These are phyloP conservation scores for Sycophaga agraensis DNA, from an alignment of 1,140 invertebrate species.

Conservation along the genomic window DNA sequence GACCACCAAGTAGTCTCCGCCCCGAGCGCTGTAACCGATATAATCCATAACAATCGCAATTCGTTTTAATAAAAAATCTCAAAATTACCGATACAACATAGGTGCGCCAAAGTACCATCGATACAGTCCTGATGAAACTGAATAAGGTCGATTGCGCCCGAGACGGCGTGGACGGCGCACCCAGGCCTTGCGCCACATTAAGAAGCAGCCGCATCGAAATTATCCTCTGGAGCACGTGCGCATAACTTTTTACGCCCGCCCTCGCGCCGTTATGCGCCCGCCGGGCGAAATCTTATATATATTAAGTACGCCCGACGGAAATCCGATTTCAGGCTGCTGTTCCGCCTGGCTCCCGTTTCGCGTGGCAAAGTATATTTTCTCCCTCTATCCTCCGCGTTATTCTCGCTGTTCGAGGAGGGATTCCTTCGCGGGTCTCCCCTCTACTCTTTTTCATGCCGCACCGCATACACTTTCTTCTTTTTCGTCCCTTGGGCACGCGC, in stretches of 20 bases:
- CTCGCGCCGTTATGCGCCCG: not conserved
- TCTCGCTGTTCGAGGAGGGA: not conserved
- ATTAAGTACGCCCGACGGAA: slow-evolving; percentile 36
- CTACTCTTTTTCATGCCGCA: not conserved
- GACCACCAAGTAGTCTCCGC: too few relatives aligned
- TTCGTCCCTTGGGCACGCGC: not conserved
- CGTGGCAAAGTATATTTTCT: slow-evolving; percentile 3
- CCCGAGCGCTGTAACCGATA: too few relatives aligned
- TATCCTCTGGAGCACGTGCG: too few relatives aligned
- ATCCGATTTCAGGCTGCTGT: slow-evolving; percentile 41
- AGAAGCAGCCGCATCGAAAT: too few relatives aligned
- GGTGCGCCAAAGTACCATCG: too few relatives aligned
- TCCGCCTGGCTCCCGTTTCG: not conserved
- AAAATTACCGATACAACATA: too few relatives aligned
- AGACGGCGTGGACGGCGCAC: too few relatives aligned
- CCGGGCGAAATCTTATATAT: slow-evolving; percentile 33
- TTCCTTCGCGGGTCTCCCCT: not conserved
- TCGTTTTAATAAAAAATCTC: too few relatives aligned
- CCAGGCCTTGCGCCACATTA: too few relatives aligned
- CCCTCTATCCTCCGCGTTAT: slow-evolving; percentile 6
- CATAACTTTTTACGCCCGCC: slow-evolving; percentile 16
- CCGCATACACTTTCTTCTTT: not conserved
- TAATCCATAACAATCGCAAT: too few relatives aligned
- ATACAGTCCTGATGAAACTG: too few relatives aligned
- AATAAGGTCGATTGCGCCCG: too few relatives aligned